These are phyloP conservation scores for Diorhabda sublineata DNA, from an alignment of 1,140 invertebrate genomes.

Conservation along the genomic window DNA sequence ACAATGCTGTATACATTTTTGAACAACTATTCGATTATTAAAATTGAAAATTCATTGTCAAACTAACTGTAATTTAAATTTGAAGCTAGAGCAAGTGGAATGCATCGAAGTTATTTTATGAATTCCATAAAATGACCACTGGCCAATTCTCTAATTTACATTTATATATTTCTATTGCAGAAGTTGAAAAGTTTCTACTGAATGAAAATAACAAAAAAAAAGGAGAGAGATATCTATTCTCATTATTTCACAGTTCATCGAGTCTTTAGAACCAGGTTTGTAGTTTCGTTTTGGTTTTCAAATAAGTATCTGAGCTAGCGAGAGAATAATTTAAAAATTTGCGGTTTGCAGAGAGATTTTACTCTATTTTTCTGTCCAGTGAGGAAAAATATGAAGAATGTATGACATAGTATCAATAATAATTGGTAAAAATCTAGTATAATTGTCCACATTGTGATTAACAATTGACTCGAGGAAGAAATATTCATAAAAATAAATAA, in stretches of 20 bases:
- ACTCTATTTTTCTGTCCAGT: neutral
- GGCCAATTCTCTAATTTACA: conserved; percentile 2
- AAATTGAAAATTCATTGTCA: no score
- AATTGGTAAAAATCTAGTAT: neutral
- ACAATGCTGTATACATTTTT: no score
- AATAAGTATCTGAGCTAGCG: neutral
- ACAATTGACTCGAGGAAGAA: neutral
- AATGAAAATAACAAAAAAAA: neutral
- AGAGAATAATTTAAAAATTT: neutral
- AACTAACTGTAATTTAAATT: no score
- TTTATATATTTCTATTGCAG: neutral
- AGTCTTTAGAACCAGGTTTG: neutral
- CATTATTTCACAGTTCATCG: neutral
- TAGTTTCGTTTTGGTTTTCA: neutral
- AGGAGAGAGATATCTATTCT: neutral
- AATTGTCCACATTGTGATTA: neutral
- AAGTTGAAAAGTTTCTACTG: neutral
- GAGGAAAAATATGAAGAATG: neutral
- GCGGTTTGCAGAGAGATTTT: neutral
- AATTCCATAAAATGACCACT: neutral
- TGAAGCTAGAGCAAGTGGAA: no score
- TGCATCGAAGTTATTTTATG: no score
- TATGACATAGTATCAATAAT: neutral
- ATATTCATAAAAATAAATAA: no score
- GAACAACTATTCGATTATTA: no score